These are phyloP conservation scores for Synergus laeviventris DNA, from an alignment of 2,888 invertebrate genomes.

Conservation along the genomic window DNA sequence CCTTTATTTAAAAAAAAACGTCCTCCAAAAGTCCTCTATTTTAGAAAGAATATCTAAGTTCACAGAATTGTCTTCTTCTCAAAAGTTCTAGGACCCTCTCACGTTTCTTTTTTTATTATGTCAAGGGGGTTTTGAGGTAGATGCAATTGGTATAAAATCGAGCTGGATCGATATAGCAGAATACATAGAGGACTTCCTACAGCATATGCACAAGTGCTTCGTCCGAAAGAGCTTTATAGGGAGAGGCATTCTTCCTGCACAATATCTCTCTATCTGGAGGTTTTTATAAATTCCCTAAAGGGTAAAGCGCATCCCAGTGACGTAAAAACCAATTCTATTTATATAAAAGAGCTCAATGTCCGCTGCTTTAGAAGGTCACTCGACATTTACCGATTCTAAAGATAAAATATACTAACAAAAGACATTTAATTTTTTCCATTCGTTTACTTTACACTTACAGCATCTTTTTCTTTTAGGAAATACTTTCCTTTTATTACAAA, in stretches of 20 bases:
- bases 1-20: too few relatives aligned
- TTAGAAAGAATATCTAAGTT: too few relatives aligned
- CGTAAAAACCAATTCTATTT: constrained; percentile 18
- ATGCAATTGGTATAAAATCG: constrained; percentile 3
- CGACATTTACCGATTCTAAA: constrained; percentile 2
- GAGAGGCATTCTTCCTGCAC: constrained; percentile 15
- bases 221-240: constrained; percentile 8
- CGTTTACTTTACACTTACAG: not conserved
- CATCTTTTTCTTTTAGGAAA: not conserved
- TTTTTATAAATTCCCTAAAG: constrained; percentile 22
- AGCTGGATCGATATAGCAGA: constrained; percentile 28
- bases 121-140: not conserved
- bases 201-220: not conserved
- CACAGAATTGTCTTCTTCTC: not conserved
- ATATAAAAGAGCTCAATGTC: constrained; percentile 8
- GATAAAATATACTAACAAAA: not conserved
- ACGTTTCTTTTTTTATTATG: not conserved
- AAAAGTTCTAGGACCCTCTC: not conserved
- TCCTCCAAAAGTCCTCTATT: too few relatives aligned
- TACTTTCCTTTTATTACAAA: not conserved
- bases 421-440: not conserved
- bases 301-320: constrained; percentile 35
- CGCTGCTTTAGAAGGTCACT: not conserved
- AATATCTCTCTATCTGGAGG: constrained; percentile 17
- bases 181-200: constrained; percentile 9